Percentiles rank a stretch among this genome's conserved stretches.
phyloP scores from a whole-genome alignment of 2,113 vertebrate genomes.

The Gallinago undulata region DNA sequence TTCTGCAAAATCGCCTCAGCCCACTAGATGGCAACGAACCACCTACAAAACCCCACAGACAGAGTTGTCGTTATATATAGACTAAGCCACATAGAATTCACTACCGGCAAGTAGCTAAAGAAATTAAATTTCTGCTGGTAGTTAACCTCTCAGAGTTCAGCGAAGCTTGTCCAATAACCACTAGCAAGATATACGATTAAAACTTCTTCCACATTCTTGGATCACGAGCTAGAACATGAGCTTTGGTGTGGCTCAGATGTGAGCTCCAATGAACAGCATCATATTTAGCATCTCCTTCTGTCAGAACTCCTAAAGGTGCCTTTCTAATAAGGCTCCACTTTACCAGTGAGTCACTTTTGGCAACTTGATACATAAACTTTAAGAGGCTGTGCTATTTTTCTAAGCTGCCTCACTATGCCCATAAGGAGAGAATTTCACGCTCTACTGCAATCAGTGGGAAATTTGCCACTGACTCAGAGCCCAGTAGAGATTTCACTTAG shows the following conservation, averaged over 20 bases:
- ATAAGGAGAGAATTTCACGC: fast-evolving
- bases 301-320: neutral
- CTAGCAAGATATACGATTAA: neutral
- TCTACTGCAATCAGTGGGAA: neutral
- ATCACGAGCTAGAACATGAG: fast-evolving
- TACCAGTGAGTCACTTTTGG: neutral
- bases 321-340: neutral
- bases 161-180: neutral
- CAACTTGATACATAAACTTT: fast-evolving
- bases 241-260: neutral
- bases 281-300: neutral
- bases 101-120: fast-evolving
- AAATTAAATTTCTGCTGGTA: neutral
- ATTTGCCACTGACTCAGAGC: neutral
- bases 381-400: neutral
- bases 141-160: too few relatives aligned
- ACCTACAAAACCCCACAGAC: neutral
- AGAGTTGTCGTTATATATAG: fast-evolving
- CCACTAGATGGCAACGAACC: conserved; percentile 56
- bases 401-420: neutral
- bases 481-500: neutral
- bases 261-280: neutral
- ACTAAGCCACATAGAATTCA: neutral
- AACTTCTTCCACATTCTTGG: fast-evolving
- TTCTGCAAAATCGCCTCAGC: neutral